Conservation (phyloP, 1,140 invertebrate species). For the Solen grandis region DNA sequence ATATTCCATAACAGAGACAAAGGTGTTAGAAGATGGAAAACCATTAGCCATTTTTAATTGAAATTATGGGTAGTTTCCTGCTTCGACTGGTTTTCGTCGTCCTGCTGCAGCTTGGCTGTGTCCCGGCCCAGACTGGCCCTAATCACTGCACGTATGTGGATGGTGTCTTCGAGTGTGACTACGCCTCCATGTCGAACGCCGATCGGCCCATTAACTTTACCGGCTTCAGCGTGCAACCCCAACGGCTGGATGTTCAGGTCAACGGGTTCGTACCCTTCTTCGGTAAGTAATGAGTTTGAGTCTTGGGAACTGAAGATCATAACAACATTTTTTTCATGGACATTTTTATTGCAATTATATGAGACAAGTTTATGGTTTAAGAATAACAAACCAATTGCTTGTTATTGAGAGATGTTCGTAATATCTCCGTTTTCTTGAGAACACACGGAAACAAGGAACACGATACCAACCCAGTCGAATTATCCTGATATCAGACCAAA, state of each 20-base stretch:
- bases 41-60: not conserved
- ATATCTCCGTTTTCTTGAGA: not conserved
- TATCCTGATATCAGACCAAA: too few species aligned
- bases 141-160: conserved; percentile 20
- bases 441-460: too few species aligned
- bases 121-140: conserved; percentile 37
- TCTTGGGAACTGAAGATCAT: not conserved
- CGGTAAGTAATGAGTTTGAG: conserved; percentile 5
- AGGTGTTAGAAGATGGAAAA: not conserved
- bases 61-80: not conserved
- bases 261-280: conserved; percentile 27
- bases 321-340: too few species aligned
- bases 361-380: not conserved
- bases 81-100: not conserved
- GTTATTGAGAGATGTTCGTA: not conserved
- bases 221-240: not conserved
- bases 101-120: not conserved
- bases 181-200: conserved; percentile 17
- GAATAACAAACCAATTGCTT: not conserved
- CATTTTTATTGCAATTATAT: not conserved
- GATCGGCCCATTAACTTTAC: conserved; percentile 31
- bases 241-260: conserved; percentile 8
- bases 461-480: too few species aligned
- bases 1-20: not conserved
- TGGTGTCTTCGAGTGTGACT: conserved; percentile 40